Conservation (phyloP, 37 sponge, comb jelly and placozoan species). For the Ephydatia muelleri region DNA sequence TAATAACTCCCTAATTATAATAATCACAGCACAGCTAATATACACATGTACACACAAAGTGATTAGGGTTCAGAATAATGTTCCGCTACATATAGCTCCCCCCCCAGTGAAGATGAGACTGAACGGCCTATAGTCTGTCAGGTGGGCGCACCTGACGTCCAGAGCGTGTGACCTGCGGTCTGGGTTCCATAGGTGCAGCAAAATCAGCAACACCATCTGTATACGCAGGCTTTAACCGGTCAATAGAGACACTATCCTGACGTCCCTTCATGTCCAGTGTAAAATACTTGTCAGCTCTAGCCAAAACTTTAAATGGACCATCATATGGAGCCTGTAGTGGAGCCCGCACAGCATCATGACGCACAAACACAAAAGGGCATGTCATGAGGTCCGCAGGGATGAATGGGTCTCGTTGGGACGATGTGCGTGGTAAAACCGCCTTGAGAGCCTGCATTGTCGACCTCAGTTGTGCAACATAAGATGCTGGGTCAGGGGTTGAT, state of each 20-base stretch:
- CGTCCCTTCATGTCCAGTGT: constrained; percentile 26
- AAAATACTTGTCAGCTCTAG: constrained; percentile 36
- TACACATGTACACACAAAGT: no score
- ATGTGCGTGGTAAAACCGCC: constrained; percentile 17
- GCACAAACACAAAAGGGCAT: constrained; percentile 52
- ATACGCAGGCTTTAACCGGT: constrained; percentile 53
- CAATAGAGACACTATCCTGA: constrained; percentile 34
- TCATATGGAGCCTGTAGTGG: constrained; percentile 52
- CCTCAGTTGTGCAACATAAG: constrained; percentile 19
- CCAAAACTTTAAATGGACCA: constrained; percentile 45
- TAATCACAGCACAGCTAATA: no score
- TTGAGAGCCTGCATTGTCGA: constrained; percentile 25
- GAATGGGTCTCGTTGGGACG: constrained; percentile 12
- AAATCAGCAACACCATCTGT: background rate
- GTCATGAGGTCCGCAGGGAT: constrained; percentile 9
- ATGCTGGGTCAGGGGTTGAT: background rate
- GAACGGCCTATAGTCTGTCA: no score
- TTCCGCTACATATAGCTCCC: no score
- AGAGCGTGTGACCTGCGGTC: no score
- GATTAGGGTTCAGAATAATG: no score
- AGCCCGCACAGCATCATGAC: constrained; percentile 27
- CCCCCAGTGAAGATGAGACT: no score
- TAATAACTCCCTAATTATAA: no score
- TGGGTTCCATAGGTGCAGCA: no score
- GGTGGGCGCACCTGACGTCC: no score